phyloP scores from a whole-genome alignment of 23 tunicate genomes.

The Clavelina lepadiformis region DNA sequence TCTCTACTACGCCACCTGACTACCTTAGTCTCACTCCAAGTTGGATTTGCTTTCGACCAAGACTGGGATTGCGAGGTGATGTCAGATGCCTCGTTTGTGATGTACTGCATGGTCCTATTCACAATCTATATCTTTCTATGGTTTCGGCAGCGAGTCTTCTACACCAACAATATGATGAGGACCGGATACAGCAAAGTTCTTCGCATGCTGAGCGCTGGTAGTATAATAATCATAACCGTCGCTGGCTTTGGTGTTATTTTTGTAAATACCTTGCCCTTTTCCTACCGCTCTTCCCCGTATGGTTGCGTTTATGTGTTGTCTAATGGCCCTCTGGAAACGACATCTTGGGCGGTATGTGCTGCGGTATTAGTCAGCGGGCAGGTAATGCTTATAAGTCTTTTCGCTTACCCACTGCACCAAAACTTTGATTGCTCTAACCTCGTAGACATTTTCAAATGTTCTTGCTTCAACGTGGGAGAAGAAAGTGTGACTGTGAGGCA shows the following conservation, averaged over 20 bases:
- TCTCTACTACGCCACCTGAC: constrained; percentile 19
- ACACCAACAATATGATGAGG: constrained; percentile 26
- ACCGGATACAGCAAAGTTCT: constrained; percentile 2
- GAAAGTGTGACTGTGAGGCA: background rate
- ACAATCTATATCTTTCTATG: constrained; percentile 16
- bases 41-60: constrained; percentile 7
- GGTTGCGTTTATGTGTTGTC: constrained; percentile 9
- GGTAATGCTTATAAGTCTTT: constrained; percentile 1
- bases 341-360: constrained; percentile 27
- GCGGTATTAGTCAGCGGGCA: constrained; percentile 15
- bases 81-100: constrained; percentile 15
- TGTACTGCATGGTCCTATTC: constrained; percentile 6
- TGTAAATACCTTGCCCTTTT: constrained; percentile 4
- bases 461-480: background rate
- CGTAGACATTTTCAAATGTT: background rate
- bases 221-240: background rate
- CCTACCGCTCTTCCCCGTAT: background rate
- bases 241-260: constrained; percentile 14
- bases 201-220: constrained; percentile 13
- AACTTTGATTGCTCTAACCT: background rate
- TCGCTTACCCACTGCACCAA: constrained; percentile 6
- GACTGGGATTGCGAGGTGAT: constrained; percentile 11
- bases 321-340: background rate
- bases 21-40: constrained; percentile 20
- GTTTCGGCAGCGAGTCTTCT: constrained; percentile 20